A percentile compares a stretch with the other conserved stretches of the same genome.
These are phyloP conservation scores for Athetis lepigone DNA, from an alignment of 2,888 invertebrate species.

Conservation along the genomic window DNA sequence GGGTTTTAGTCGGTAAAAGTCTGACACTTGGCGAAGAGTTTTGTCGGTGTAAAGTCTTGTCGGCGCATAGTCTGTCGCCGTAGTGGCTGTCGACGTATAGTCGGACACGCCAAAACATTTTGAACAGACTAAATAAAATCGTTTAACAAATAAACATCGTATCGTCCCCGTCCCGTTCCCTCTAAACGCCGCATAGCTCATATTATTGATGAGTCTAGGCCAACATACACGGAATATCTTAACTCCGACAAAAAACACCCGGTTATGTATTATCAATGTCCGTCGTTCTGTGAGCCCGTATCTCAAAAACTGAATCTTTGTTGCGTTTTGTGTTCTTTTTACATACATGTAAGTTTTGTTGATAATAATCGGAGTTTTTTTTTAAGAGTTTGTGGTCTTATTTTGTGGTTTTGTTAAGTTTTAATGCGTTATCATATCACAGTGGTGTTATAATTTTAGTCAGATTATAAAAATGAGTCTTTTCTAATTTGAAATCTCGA, in stretches of 20 bases:
- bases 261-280: slow-evolving; percentile 60
- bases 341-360: slow-evolving; percentile 22
- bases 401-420: slow-evolving; percentile 29
- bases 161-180: slow-evolving; percentile 49
- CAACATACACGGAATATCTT: slow-evolving; percentile 56
- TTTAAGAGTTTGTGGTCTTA: slow-evolving; percentile 40
- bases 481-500: too few relatives aligned
- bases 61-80: too few relatives aligned
- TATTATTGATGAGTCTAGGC: slow-evolving; percentile 64
- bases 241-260: slow-evolving; percentile 41
- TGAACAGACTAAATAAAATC: too few relatives aligned
- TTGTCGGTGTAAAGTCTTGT: too few relatives aligned
- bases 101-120: too few relatives aligned
- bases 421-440: too few relatives aligned
- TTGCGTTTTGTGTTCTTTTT: slow-evolving; percentile 37
- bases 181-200: slow-evolving; percentile 43
- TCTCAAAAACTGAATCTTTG: slow-evolving; percentile 63
- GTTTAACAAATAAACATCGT: slow-evolving; percentile 32
- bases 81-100: too few relatives aligned
- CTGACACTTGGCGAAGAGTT: too few relatives aligned
- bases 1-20: too few relatives aligned
- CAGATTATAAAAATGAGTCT: too few relatives aligned
- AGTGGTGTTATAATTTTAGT: neutral
- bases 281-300: slow-evolving; percentile 58
- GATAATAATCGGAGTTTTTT: slow-evolving; percentile 55